phyloP scores from a whole-genome alignment of 2,113 vertebrate genomes.

The Sprattus sprattus region DNA sequence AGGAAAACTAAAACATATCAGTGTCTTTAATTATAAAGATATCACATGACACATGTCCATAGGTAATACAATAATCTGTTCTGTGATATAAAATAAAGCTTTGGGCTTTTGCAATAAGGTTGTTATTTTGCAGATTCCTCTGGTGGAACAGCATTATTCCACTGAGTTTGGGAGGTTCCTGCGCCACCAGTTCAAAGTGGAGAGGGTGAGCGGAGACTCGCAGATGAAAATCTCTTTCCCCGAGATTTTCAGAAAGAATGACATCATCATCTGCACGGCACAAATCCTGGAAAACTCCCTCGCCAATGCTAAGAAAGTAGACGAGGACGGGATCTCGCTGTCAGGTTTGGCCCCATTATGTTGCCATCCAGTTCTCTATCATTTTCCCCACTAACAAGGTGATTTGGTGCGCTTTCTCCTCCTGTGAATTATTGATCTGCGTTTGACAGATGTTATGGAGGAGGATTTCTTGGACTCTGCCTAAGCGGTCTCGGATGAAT shows the following conservation, averaged over 20 bases:
- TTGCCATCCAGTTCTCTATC: neutral
- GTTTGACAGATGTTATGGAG: neutral
- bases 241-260: constrained; percentile 77
- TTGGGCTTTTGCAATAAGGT: neutral
- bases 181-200: constrained; percentile 77
- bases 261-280: constrained; percentile 95
- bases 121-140: constrained; percentile 74
- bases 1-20: neutral
- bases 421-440: neutral
- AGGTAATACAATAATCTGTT: neutral
- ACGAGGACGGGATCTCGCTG: constrained; percentile 81
- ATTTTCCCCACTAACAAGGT: constrained; percentile 3
- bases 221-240: constrained; percentile 92
- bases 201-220: constrained; percentile 83
- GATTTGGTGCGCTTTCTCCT: neutral
- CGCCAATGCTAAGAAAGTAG: constrained; percentile 68
- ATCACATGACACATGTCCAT: neutral
- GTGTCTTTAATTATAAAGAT: neutral
- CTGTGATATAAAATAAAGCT: neutral
- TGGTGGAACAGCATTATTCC: constrained; percentile 88
- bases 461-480: neutral
- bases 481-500: neutral
- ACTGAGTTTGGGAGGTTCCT: constrained; percentile 83
- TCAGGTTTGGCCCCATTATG: constrained; percentile 71
- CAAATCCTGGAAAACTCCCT: constrained; percentile 94